A percentile compares a stretch with the other conserved stretches of the same genome.
phyloP scores from a whole-genome alignment of 2,888 invertebrate genomes.

The Sinelater perroti region DNA sequence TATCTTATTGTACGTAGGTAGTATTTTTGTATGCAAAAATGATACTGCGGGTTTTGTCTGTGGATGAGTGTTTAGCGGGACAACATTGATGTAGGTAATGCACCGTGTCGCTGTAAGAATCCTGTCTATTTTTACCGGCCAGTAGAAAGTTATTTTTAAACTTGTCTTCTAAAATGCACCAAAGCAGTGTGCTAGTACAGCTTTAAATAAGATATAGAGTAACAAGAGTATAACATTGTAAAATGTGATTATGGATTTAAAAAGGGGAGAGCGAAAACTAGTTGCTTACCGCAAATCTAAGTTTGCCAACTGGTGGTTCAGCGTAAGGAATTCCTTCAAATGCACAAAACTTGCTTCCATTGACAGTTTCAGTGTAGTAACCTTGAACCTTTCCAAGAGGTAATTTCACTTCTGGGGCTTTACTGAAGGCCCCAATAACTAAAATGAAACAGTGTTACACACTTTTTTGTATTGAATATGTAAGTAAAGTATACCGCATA shows the following conservation, averaged over 20 bases:
- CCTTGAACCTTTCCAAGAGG: constrained; percentile 41
- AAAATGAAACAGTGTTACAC: constrained; percentile 6
- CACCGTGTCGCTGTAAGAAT: too few species aligned
- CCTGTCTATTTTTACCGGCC: too few species aligned
- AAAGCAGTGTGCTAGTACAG: too few species aligned
- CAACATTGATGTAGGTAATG: not conserved
- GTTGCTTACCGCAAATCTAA: constrained; percentile 66
- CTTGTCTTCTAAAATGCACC: too few species aligned
- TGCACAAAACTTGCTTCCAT: constrained; percentile 61
- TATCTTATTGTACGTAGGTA: too few species aligned
- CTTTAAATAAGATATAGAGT: too few species aligned
- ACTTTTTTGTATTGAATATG: too few species aligned
- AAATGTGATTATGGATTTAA: not conserved
- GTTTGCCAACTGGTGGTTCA: constrained; percentile 69
- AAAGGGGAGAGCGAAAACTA: not conserved
- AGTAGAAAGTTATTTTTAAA: too few species aligned
- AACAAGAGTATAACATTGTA: too few species aligned
- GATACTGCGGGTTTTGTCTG: too few species aligned
- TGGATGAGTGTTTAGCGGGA: not conserved
- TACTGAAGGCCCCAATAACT: not conserved
- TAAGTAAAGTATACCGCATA: too few species aligned
- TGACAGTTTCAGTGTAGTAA: constrained; percentile 44
- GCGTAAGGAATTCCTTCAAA: constrained; percentile 76
- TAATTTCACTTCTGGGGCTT: constrained; percentile 34
- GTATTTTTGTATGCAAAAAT: too few species aligned